Evolutionary conservation across 37 sponge, comb jelly and placozoan species (phyloP).

Genomic region (Spongilla lacustris): DNA sequence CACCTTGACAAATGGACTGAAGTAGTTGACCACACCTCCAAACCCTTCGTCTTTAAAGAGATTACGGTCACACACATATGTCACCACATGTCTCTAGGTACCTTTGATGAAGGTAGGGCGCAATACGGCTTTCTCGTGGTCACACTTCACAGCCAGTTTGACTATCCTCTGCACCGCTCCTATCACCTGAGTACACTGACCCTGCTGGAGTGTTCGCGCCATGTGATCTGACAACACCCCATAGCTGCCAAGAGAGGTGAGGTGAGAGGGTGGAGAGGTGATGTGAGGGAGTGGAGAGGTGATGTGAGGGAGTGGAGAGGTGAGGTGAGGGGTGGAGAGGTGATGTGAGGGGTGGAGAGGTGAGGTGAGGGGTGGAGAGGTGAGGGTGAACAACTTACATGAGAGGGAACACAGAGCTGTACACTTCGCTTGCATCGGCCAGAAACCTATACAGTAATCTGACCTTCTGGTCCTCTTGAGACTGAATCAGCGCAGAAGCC

Average conservation of each 20-base stretch:
- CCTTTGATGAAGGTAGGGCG: constrained; percentile 54
- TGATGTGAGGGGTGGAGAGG: background rate
- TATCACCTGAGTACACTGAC: constrained; percentile 38
- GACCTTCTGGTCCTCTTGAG: constrained; percentile 48
- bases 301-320: background rate
- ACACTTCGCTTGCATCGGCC: constrained; percentile 69
- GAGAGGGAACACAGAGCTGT: constrained; percentile 67
- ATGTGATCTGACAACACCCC: constrained; percentile 62
- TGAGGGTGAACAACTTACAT: constrained; percentile 56
- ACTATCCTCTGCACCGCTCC: constrained; percentile 61
- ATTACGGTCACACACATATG: background rate
- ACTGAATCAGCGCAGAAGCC: constrained; percentile 61
- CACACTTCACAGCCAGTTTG: constrained; percentile 27
- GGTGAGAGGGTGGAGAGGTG: too few species aligned
- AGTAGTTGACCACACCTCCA: constrained; percentile 53
- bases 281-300: background rate
- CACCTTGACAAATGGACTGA: constrained; percentile 73
- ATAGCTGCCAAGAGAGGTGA: too few species aligned
- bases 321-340: background rate
- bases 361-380: background rate
- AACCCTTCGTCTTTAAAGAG: constrained; percentile 64
- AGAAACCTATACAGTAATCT: constrained; percentile 70
- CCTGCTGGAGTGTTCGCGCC: constrained; percentile 47
- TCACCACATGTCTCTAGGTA: background rate
- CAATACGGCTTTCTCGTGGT: background rate